phyloP scores from a whole-genome alignment of 2,113 vertebrate genomes.

The Prunella himalayana region DNA sequence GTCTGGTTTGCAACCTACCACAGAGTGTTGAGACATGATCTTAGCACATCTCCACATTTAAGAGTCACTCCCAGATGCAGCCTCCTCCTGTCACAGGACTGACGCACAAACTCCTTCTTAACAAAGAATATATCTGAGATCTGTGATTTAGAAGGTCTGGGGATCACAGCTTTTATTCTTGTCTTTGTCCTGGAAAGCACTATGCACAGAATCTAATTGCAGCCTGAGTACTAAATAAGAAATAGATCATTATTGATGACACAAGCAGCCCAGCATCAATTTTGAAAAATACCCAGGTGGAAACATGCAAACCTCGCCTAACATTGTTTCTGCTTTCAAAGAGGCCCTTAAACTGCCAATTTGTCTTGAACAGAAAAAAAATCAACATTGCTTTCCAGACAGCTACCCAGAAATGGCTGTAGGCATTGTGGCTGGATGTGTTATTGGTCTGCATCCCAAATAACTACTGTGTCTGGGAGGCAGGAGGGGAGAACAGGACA shows the following conservation, averaged over 20 bases:
- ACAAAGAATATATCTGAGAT: not conserved
- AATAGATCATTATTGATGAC: not conserved
- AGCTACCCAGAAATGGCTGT: not conserved
- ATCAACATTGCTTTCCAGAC: not conserved
- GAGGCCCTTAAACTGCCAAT: not conserved
- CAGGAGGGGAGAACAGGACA: not conserved
- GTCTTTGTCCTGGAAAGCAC: not conserved
- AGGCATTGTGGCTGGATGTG: not conserved
- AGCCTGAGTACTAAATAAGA: not conserved
- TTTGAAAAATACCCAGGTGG: not conserved
- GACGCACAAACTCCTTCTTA: not conserved
- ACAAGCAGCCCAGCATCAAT: not conserved
- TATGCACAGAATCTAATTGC: not conserved
- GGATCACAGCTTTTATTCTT: not conserved
- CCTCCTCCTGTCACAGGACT: not conserved
- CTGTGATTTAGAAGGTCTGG: not conserved
- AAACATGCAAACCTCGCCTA: not conserved
- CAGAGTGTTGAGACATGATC: not conserved
- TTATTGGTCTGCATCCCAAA: not conserved
- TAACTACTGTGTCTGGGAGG: not conserved
- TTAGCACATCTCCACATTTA: not conserved
- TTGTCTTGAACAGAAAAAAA: not conserved
- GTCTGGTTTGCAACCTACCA: not conserved
- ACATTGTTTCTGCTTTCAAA: not conserved
- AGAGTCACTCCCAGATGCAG: not conserved